These are phyloP conservation scores for Syngnathoides biaculeatus DNA, from an alignment of 2,113 vertebrate genomes.

Conservation along the genomic window DNA sequence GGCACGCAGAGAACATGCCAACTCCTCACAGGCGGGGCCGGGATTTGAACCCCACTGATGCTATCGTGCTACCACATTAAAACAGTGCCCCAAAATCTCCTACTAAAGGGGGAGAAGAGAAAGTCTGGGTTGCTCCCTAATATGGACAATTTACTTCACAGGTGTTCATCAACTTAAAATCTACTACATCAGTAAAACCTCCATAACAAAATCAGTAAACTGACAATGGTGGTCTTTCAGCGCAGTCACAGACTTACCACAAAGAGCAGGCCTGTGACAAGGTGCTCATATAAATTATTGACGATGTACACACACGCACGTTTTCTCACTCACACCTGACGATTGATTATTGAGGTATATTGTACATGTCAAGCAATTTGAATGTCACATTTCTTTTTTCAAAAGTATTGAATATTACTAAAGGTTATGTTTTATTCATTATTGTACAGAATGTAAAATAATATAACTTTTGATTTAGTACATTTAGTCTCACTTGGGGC, in stretches of 20 bases:
- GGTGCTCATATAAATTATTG: conserved; percentile 30
- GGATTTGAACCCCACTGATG: too few relatives aligned
- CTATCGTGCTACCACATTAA: too few relatives aligned
- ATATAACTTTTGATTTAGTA: conserved; percentile 11
- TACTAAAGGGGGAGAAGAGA: neutral
- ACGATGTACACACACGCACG: conserved; percentile 11
- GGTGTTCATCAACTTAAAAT: neutral
- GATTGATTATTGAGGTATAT: conserved; percentile 29
- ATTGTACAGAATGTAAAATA: neutral
- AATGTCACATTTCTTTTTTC: conserved; percentile 28
- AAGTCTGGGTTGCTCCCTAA: too few relatives aligned
- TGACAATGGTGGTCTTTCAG: neutral
- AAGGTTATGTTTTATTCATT: conserved; percentile 1
- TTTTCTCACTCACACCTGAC: neutral
- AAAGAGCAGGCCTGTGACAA: conserved; percentile 24
- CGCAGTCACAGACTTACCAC: neutral
- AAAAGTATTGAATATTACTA: conserved; percentile 22
- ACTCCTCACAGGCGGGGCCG: too few relatives aligned
- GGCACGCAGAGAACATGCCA: too few relatives aligned
- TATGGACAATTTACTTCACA: neutral
- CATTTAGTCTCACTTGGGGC: conserved; percentile 5
- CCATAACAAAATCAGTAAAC: neutral
- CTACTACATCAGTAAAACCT: neutral
- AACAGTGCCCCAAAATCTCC: neutral
- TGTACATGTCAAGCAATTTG: conserved; percentile 16